Conservation (phyloP, 2,113 vertebrate species). For the Nipponia nippon region DNA sequence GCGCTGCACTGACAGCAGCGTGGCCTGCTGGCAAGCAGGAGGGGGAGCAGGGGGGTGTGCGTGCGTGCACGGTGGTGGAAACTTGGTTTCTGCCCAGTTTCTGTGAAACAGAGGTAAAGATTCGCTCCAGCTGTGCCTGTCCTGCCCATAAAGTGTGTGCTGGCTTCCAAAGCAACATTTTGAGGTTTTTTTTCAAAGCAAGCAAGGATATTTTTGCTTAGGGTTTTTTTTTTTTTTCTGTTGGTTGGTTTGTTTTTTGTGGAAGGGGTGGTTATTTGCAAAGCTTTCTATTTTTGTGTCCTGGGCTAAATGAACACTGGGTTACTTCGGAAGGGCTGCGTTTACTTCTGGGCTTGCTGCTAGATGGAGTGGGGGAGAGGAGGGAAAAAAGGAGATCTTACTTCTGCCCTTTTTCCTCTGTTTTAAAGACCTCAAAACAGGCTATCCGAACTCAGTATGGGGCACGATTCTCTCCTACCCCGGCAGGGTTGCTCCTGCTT, state of each 20-base stretch:
- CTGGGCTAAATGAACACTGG: background rate
- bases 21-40: background rate
- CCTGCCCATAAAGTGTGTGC: background rate
- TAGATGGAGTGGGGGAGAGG: background rate
- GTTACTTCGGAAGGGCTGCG: background rate
- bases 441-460: background rate
- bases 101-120: background rate
- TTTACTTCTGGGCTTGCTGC: background rate
- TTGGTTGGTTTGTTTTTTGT: background rate
- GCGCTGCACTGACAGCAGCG: background rate
- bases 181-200: background rate
- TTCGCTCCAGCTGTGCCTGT: background rate
- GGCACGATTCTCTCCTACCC: too few relatives aligned
- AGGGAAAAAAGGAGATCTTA: background rate
- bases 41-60: accelerated
- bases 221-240: too few relatives aligned
- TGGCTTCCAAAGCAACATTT: background rate
- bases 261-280: background rate
- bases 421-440: background rate
- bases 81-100: background rate
- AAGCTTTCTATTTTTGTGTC: background rate
- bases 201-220: background rate
- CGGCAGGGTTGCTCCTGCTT: background rate
- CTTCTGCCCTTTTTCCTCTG: background rate
- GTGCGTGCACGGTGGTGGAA: accelerated